Base-by-base conservation (phyloP, 2,888 invertebrate species). In the Cerceris rybyensis region DNA sequence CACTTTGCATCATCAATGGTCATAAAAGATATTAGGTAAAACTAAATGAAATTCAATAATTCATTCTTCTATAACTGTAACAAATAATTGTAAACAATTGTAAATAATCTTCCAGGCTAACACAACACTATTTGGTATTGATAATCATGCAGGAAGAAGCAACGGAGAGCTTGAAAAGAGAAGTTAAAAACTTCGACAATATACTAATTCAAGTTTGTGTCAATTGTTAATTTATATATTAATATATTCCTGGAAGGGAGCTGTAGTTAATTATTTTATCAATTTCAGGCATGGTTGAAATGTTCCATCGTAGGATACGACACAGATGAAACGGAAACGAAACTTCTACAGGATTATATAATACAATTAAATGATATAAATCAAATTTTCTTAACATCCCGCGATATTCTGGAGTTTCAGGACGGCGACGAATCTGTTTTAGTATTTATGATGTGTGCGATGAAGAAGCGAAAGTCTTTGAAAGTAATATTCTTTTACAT, bases 11-110 rank as follows among this genome's bases (percentile, higher is more conserved):
- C 88, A 6, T 90, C 91, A 4, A 70, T 90, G 8, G 88, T 90
- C 69, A 87, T 92, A 7, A 91, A 90, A 84, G 92, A 92, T 70
- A 82, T 88, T 17, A 90, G 88, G 92, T 92, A 80, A 65, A 13
- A 42, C 1, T 7, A 54, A 1, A 28, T 28, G 4, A 28, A 28
- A 28, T 7, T 9, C 41, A 52, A 54, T 7, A n/a, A 41, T 17
- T 49, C 0, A 14, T 49, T 14, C 64, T 17, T 28, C 17, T 13
- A 61, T 52, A 43, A 64, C 52, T 42, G 43, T 41, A 58, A 58
- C 58, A 16, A 39, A 4, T 63, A 7, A 55, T 55, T 9, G 28
- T 55, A 16, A 39, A 4, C 58, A 7, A 55, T 55, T 9, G 28
- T 55, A 55, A 55, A 17, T 17, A 50, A 13, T 0, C 54, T 60